Conservation (phyloP, 2,113 vertebrate species). For the Chitala chitala region DNA sequence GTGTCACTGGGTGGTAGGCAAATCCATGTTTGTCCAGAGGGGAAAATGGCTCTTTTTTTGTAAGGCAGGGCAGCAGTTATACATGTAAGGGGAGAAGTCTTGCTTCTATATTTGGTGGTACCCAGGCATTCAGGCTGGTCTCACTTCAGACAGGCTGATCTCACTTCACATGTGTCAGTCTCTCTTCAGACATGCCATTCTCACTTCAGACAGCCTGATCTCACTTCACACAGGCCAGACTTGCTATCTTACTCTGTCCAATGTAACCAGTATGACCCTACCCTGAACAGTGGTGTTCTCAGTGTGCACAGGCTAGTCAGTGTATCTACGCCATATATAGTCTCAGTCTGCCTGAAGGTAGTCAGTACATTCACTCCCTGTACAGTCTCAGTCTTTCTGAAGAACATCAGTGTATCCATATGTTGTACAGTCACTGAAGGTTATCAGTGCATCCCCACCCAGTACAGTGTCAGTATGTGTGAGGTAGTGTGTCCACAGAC, state of each 20-base stretch:
- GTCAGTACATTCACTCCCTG: neutral
- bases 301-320: neutral
- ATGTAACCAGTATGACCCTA: neutral
- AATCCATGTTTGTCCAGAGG: neutral
- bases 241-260: neutral
- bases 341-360: neutral
- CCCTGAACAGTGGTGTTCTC: neutral
- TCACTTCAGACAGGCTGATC: too few species aligned
- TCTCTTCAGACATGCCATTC: too few species aligned
- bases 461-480: neutral
- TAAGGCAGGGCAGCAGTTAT: neutral
- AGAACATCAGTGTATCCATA: neutral
- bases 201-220: too few species aligned
- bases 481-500: neutral
- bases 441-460: neutral
- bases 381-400: neutral
- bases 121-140: too few species aligned
- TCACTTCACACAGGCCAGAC: too few species aligned
- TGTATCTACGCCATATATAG: neutral
- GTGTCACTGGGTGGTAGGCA: neutral
- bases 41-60: too few species aligned
- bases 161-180: too few species aligned
- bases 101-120: slow-evolving; percentile 23
- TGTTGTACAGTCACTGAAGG: neutral
- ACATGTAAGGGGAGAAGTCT: slow-evolving; percentile 20